Percentiles rank a stretch among this genome's conserved stretches.
These are phyloP conservation scores for Eospalax fontanierii DNA, from an alignment of 2,797 vertebrate genomes.

Conservation along the genomic window DNA sequence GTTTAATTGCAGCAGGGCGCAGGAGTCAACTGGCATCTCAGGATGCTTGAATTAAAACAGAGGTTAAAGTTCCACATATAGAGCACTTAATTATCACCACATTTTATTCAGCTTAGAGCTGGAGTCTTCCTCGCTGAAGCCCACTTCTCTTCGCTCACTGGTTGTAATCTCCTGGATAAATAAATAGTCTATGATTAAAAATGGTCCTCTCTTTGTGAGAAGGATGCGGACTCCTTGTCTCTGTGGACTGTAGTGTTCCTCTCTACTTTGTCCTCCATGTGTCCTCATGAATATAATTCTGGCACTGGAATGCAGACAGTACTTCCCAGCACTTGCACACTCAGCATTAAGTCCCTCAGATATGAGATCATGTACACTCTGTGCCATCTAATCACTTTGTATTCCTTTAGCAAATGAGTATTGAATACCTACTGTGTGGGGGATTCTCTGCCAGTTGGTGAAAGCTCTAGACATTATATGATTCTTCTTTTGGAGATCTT, in stretches of 20 bases:
- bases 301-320: slow-evolving; percentile 77
- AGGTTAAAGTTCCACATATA: slow-evolving; percentile 28
- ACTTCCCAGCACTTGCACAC: slow-evolving; percentile 80
- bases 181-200: slow-evolving; percentile 77
- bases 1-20: not conserved
- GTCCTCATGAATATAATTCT: slow-evolving; percentile 85
- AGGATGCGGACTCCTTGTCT: slow-evolving; percentile 38
- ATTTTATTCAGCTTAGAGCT: slow-evolving; percentile 52
- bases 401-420: slow-evolving; percentile 60
- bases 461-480: not conserved
- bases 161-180: slow-evolving; percentile 58
- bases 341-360: slow-evolving; percentile 81
- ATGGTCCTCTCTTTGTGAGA: slow-evolving; percentile 70
- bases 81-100: slow-evolving; percentile 9
- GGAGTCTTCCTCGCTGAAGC: not conserved
- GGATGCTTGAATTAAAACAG: not conserved
- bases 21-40: not conserved
- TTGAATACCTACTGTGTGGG: slow-evolving; percentile 64
- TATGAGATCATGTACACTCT: slow-evolving; percentile 78
- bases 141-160: slow-evolving; percentile 36
- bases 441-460: not conserved
- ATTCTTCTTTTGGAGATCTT: not conserved
- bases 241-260: slow-evolving; percentile 71
- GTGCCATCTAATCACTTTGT: slow-evolving; percentile 74
- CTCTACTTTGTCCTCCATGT: slow-evolving; percentile 84